Evolutionary conservation across 2,797 vertebrate genomes (phyloP).

Genomic region (Limosa lapponica): DNA sequence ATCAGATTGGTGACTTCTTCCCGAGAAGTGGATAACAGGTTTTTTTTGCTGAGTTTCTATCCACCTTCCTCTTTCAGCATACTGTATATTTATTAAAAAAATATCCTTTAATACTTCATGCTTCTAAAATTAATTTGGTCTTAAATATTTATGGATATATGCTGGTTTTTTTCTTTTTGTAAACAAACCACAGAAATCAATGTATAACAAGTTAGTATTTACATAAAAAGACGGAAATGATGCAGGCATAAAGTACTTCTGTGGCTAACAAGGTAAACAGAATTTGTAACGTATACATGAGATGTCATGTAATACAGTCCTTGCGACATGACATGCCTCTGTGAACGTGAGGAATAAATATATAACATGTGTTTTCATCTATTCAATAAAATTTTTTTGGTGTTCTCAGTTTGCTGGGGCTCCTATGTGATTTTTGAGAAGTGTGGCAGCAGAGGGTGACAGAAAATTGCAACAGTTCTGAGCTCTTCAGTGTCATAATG

Average conservation of each 20-base stretch:
- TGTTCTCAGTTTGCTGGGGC: not conserved
- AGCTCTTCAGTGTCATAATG: not conserved
- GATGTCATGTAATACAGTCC: not conserved
- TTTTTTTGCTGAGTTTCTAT: not conserved
- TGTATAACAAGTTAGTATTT: not conserved
- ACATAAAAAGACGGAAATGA: not conserved
- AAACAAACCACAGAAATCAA: not conserved
- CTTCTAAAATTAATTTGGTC: not conserved
- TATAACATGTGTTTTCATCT: not conserved
- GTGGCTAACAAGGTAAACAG: not conserved
- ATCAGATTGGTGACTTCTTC: not conserved
- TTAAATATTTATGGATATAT: not conserved
- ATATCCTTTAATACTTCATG: not conserved
- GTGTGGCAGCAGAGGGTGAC: not conserved
- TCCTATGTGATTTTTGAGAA: not conserved
- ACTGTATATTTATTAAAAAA: not conserved
- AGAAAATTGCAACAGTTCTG: not conserved
- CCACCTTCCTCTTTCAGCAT: not conserved
- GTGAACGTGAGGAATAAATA: not conserved
- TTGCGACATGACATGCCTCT: not conserved
- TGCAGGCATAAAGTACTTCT: not conserved
- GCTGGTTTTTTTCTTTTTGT: not conserved
- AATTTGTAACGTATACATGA: not conserved
- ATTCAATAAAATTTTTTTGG: not conserved
- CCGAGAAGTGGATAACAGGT: not conserved